phyloP scores from a whole-genome alignment of 2,888 invertebrate species.

The Argyra leucocephala region DNA sequence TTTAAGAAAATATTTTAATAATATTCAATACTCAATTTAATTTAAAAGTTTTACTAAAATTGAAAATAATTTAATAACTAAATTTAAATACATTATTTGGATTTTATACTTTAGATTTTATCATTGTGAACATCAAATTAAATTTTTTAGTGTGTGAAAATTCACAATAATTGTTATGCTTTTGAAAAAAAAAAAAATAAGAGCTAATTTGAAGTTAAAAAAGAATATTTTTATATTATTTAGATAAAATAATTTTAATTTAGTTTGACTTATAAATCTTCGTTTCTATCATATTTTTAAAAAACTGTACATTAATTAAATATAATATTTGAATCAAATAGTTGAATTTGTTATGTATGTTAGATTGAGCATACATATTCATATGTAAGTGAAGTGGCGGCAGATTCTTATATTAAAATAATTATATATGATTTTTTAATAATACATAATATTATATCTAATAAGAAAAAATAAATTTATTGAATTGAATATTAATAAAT shows the following conservation, averaged over 20 bases:
- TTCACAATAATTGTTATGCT: constrained; percentile 4
- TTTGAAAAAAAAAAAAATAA: not conserved
- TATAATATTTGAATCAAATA: not conserved
- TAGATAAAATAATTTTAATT: no score
- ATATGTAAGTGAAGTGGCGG: not conserved
- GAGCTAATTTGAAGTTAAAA: not conserved
- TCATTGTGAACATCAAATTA: not conserved
- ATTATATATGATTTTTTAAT: not conserved
- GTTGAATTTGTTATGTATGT: not conserved
- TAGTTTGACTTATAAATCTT: no score
- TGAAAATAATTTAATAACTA: not conserved
- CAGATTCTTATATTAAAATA: not conserved
- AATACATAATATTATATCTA: not conserved
- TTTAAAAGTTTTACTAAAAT: not conserved
- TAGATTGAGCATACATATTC: not conserved
- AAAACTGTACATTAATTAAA: not conserved
- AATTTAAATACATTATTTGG: not conserved
- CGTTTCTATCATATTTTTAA: no score
- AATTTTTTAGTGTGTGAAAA: constrained; percentile 1
- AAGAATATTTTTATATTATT: no score
- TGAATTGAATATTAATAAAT: not conserved
- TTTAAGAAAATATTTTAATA: not conserved
- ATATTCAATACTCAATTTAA: not conserved
- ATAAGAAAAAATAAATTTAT: not conserved
- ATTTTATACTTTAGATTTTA: not conserved